Conservation (phyloP, 2,797 vertebrate genomes). For the Cryptoprocta ferox region DNA sequence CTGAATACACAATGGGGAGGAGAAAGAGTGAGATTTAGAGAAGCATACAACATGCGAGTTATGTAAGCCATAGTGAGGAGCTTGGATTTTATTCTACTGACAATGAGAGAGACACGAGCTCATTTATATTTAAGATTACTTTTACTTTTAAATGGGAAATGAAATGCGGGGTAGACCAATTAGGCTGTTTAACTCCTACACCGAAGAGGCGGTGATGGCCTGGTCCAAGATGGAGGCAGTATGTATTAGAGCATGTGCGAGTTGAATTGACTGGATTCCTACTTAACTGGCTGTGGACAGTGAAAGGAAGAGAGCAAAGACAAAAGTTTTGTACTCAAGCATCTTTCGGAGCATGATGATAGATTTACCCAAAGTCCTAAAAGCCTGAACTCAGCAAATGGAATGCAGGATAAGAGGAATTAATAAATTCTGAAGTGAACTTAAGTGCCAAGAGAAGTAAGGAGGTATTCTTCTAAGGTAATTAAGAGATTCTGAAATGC, state of each 20-base stretch:
- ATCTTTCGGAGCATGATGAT: not conserved
- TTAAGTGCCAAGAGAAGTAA: not conserved
- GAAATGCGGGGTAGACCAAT: not conserved
- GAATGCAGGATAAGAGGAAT: not conserved
- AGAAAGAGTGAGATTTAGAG: not conserved
- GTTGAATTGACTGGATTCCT: not conserved
- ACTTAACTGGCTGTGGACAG: not conserved
- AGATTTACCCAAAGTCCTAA: not conserved
- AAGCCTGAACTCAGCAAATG: constrained; percentile 8
- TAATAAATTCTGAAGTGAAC: constrained; percentile 7
- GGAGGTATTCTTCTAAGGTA: not conserved
- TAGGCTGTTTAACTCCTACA: not conserved
- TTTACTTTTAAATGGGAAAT: not conserved
- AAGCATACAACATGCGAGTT: not conserved
- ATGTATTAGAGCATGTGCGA: not conserved
- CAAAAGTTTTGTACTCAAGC: not conserved
- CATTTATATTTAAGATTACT: not conserved
- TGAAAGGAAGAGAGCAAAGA: not conserved
- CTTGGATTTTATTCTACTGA: not conserved
- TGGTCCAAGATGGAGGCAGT: not conserved
- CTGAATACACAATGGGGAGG: not conserved
- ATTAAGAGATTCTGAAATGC: not conserved
- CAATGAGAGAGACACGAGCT: not conserved
- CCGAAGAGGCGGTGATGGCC: not conserved
- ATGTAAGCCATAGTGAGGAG: fast-evolving